These are phyloP conservation scores for Podiceps cristatus DNA, from an alignment of 2,113 vertebrate genomes.

Conservation along the genomic window DNA sequence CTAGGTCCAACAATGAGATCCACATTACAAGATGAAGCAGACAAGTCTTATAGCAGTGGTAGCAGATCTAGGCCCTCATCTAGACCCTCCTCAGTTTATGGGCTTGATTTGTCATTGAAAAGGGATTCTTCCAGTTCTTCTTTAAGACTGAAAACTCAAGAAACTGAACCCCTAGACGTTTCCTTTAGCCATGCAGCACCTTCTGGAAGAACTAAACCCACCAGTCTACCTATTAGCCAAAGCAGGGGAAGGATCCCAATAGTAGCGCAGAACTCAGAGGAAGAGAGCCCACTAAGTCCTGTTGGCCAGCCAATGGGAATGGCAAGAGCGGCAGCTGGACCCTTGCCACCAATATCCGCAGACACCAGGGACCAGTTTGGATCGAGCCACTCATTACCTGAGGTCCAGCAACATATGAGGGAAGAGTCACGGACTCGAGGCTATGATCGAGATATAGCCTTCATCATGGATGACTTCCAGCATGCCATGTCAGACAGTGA, in stretches of 20 bases:
- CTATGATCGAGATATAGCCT: conserved; percentile 96
- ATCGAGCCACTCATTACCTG: conserved; percentile 97
- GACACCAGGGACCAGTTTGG: conserved; percentile 98
- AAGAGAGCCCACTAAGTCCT: conserved; percentile 97
- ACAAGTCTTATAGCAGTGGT: conserved; percentile 92
- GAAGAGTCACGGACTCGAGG: conserved; percentile 95
- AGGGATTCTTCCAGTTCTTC: conserved; percentile 95
- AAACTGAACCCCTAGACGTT: conserved; percentile 90
- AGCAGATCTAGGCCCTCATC: conserved; percentile 93
- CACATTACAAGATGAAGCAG: conserved; percentile 86
- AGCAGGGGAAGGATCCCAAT: conserved; percentile 96
- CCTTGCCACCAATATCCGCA: conserved; percentile 96
- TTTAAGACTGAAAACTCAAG: conserved; percentile 90
- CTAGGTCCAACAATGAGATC: conserved; percentile 84
- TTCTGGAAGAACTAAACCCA: conserved; percentile 93
- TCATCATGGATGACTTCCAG: conserved; percentile 99
- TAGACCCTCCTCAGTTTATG: conserved; percentile 95
- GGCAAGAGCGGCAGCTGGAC: conserved; percentile 96
- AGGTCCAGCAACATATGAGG: conserved; percentile 99
- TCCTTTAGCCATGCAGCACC: conserved; percentile 88
- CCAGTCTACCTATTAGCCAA: conserved; percentile 97
- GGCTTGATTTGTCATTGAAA: conserved; percentile 96
- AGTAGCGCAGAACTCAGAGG: conserved; percentile 98
- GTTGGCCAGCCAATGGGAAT: conserved; percentile 99
- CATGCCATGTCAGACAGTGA: conserved; percentile 99